phyloP scores from a whole-genome alignment of 1,140 invertebrate genomes.

The Campoletis sonorensis region DNA sequence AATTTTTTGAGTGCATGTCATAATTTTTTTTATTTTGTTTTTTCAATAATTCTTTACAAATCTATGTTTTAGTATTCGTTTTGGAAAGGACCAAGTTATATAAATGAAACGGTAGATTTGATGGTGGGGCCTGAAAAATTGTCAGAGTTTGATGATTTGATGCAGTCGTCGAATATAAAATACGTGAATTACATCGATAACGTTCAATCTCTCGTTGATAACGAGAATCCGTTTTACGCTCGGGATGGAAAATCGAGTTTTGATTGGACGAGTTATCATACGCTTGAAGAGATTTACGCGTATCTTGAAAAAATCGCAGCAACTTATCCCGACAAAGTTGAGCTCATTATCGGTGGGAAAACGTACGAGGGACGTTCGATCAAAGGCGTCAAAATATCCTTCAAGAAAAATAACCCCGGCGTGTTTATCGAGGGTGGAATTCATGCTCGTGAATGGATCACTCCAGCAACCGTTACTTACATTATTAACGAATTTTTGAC shows the following conservation, averaged over 20 bases:
- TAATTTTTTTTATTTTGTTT: conserved; percentile 12
- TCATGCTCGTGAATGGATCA: conserved; percentile 89
- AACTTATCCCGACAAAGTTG: conserved; percentile 75
- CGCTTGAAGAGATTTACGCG: conserved; percentile 75
- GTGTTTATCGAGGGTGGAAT: conserved; percentile 82
- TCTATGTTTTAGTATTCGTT: conserved; percentile 61
- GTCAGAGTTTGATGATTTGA: conserved; percentile 61
- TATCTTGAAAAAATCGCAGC: conserved; percentile 73
- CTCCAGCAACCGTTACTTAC: conserved; percentile 83
- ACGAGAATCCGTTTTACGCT: conserved; percentile 52
- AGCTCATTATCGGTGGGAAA: conserved; percentile 76
- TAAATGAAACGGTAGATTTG: conserved; percentile 59
- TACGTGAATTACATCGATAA: conserved; percentile 62
- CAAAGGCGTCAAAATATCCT: conserved; percentile 79
- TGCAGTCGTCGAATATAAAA: conserved; percentile 50
- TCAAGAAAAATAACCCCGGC: conserved; percentile 71
- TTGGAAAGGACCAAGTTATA: conserved; percentile 61
- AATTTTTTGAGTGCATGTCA: no score
- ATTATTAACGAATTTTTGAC: conserved; percentile 81
- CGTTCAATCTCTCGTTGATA: conserved; percentile 69
- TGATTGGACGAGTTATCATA: conserved; percentile 76
- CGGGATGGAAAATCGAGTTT: conserved; percentile 48
- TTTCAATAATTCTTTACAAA: background rate
- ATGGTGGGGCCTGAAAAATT: conserved; percentile 66
- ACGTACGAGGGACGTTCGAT: conserved; percentile 80